A percentile compares a stretch with the other conserved stretches of the same genome.
Evolutionary conservation across 2,888 invertebrate species (phyloP).

Genomic region (Hypomecis atomaria): DNA sequence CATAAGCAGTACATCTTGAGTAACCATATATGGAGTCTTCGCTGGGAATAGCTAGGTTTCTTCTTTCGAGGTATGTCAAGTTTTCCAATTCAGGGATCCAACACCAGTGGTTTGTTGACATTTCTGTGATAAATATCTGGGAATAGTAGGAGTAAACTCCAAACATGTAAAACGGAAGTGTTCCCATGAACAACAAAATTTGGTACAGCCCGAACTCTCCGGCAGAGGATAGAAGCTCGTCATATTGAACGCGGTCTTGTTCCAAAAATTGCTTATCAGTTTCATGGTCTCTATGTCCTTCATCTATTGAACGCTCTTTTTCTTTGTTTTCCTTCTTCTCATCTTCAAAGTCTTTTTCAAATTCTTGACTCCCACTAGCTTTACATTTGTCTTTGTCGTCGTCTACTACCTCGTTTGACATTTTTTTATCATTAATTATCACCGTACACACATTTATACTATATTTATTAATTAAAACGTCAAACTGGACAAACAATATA

Average conservation of each 20-base stretch:
- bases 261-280: conserved; percentile 26
- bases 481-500: not conserved
- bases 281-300: conserved; percentile 9
- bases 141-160: conserved; percentile 46
- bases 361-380: not conserved
- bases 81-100: conserved; percentile 49
- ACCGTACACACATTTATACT: not conserved
- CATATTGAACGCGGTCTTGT: conserved; percentile 39
- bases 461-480: not conserved
- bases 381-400: not conserved
- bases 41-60: conserved; percentile 43
- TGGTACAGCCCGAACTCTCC: conserved; percentile 50
- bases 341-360: not conserved
- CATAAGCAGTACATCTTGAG: conserved; percentile 55
- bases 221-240: conserved; percentile 47
- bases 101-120: conserved; percentile 49
- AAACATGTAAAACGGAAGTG: conserved; percentile 47
- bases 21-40: conserved; percentile 55
- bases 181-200: conserved; percentile 41
- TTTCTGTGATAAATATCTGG: conserved; percentile 49
- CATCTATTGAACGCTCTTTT: not conserved
- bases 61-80: conserved; percentile 43
- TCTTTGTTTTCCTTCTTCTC: not conserved
- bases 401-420: not conserved
- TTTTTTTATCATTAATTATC: conserved; percentile 4